These are phyloP conservation scores for Notiomystis cincta DNA, from an alignment of 2,113 vertebrate species.

Conservation along the genomic window DNA sequence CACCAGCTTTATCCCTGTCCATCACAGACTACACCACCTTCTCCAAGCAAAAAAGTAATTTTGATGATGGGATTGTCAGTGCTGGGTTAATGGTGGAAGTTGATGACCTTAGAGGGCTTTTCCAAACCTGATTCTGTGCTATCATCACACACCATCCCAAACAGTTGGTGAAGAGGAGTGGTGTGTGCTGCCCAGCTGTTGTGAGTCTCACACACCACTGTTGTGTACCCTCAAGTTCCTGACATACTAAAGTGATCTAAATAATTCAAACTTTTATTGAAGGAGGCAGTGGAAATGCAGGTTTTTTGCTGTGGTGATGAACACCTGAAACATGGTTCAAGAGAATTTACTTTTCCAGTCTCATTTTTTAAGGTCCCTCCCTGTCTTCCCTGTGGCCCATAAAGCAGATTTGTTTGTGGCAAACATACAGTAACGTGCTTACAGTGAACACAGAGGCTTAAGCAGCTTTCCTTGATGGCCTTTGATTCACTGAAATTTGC, in stretches of 20 bases:
- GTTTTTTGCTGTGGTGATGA: not conserved
- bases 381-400: not conserved
- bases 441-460: not conserved
- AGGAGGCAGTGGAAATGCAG: not conserved
- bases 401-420: not conserved
- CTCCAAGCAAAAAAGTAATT: not conserved
- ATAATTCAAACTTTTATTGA: not conserved
- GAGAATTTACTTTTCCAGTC: not conserved
- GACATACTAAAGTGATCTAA: not conserved
- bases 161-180: fast-evolving
- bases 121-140: not conserved
- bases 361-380: not conserved
- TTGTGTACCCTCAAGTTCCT: not conserved
- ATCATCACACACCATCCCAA: fast-evolving
- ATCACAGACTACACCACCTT: not conserved
- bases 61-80: not conserved
- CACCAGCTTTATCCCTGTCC: not conserved
- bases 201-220: too few relatives aligned
- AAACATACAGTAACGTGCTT: not conserved
- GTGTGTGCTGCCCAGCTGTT: too few relatives aligned
- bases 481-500: conserved; percentile 5
- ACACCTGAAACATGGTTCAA: not conserved
- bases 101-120: not conserved
- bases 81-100: not conserved
- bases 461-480: not conserved